phyloP scores from a whole-genome alignment of 1,140 invertebrate species.

The Tetraneura akinire region DNA sequence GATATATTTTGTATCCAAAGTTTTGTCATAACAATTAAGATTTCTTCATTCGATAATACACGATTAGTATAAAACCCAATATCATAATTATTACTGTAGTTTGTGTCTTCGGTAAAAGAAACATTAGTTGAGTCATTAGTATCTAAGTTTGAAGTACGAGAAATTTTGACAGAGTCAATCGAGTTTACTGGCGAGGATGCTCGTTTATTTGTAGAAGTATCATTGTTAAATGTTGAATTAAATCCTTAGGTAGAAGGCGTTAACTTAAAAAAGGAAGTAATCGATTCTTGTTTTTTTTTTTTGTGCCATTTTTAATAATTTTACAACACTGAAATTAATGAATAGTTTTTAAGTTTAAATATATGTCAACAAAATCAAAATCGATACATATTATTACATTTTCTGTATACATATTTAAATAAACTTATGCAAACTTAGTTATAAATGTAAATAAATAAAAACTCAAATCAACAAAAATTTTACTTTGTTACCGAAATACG shows the following conservation, averaged over 20 bases:
- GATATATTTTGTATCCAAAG: neutral
- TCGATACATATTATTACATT: neutral
- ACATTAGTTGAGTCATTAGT: neutral
- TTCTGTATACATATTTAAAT: no score
- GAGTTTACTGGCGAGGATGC: conserved; percentile 11
- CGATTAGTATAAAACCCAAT: conserved; percentile 9
- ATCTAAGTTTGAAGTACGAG: conserved; percentile 2
- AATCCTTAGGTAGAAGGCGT: no score
- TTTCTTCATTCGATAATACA: conserved; percentile 1
- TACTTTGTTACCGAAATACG: no score
- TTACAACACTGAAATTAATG: conserved; percentile 19
- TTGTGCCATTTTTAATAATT: neutral
- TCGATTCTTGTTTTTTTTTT: neutral
- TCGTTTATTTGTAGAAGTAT: neutral
- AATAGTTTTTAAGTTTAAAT: conserved; percentile 11
- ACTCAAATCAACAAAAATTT: no score
- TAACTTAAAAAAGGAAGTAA: neutral
- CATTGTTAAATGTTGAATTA: no score
- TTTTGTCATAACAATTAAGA: conserved; percentile 4
- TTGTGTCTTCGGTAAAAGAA: neutral
- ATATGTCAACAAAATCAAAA: neutral
- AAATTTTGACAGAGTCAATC: conserved; percentile 3
- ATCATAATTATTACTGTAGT: conserved; percentile 2
- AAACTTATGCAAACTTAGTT: no score
- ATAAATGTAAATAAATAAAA: no score